Base-by-base conservation (phyloP, 2,797 vertebrate genomes). In the Gymnocypris eckloni region DNA sequence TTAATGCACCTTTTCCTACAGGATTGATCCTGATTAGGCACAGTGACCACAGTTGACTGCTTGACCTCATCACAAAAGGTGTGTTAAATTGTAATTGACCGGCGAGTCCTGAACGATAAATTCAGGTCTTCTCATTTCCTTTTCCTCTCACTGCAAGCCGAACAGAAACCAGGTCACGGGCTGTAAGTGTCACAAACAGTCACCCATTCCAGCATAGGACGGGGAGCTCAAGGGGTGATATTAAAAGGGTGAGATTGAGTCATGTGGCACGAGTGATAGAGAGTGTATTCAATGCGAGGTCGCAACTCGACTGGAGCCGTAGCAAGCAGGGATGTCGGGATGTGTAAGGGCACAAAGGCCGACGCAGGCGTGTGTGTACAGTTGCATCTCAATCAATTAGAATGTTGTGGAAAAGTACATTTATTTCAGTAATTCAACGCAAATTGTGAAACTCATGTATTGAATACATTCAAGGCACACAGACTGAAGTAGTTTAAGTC, bases 1-100 rank as follows among this genome's bases (percentile, higher is more conserved):
- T 33, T 33, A 33, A 33, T 33, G 28, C 28, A 33, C 28, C 28
- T 33, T 33, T 33, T 82, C 33, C 50, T 72, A 85, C 41, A 67
- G 71, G 67, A 85, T 20, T 73, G 77, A 85, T 52, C 67, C n/a
- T 5, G 28, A 85, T 85, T 64, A 79, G 54, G 12, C 66, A 64
- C n/a, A 25, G 20, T 80, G 77, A 69, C 67, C 67, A 67, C 56
- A 81, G 52, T 83, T 85, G 76, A 41, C 43, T 75, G 64, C 82
- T 76, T 83, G 83, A 67, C 81, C 73, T 56, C 33, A 71, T 82
- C 78, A 78, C 22, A 83, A 43, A 75, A 75, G 48, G 54, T 78
- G 25, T 66, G 39, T 76, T 80, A 41, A 67, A 83, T 81, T 81
- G 72, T 75, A 71, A 86, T 52, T 88, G 83, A 77, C 85, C 25